A percentile compares a stretch with the other conserved stretches of the same genome.
These are phyloP conservation scores for Sus scrofa DNA, from an alignment of 2,113 vertebrate species.

Conservation along the genomic window T2T-Sscrofa CM000812.6:148807501-148808000, in stretches of 20 bases:
- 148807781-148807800: background rate
- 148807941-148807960: conserved; percentile 85
- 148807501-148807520: too few species aligned
- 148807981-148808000: conserved; percentile 80
- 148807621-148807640: background rate
- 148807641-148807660: background rate
- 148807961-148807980: conserved; percentile 81
- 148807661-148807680: background rate
- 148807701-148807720: background rate
- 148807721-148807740: background rate
- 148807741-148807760: background rate
- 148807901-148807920: conserved; percentile 58
- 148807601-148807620: conserved; percentile 3
- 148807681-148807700: background rate
- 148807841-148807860: background rate
- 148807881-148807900: conserved; percentile 77
- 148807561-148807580: conserved; percentile 13
- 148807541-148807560: conserved; percentile 35
- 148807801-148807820: background rate
- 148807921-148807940: conserved; percentile 9
- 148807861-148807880: conserved; percentile 66
- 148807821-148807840: background rate
- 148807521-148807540: background rate
- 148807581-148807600: background rate
- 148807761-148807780: background rate